Conservation (phyloP, 92 coral and sea anemone genomes). For the Anthopleura xanthogrammica region DNA sequence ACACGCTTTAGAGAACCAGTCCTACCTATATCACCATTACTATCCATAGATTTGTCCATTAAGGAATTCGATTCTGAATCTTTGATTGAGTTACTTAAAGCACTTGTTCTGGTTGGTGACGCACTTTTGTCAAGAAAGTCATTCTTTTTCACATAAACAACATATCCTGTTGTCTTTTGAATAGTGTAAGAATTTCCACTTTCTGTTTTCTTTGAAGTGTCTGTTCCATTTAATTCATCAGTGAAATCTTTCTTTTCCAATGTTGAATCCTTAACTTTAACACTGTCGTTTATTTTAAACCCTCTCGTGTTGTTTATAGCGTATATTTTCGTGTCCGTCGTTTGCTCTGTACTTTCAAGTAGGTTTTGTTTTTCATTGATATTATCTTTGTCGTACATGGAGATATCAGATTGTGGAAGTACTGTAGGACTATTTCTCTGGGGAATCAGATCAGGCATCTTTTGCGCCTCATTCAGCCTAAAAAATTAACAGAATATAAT, state of each 20-base stretch:
- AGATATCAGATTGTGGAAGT: slow-evolving; percentile 14
- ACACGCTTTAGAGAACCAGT: slow-evolving; percentile 23
- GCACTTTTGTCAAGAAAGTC: slow-evolving; percentile 4
- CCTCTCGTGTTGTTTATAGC: neutral
- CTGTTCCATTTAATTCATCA: neutral
- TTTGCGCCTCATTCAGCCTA: slow-evolving; percentile 9
- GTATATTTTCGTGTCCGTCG: neutral
- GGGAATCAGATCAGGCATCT: slow-evolving; percentile 43
- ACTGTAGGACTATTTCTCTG: neutral
- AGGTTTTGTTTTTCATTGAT: neutral
- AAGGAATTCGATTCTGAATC: neutral
- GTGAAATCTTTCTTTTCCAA: neutral
- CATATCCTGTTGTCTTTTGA: slow-evolving; percentile 21
- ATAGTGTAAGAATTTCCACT: neutral
- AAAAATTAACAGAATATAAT: neutral
- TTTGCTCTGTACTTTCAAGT: neutral
- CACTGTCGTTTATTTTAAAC: neutral
- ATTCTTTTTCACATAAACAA: slow-evolving; percentile 16
- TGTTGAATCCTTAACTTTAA: neutral
- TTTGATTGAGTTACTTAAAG: slow-evolving; percentile 63
- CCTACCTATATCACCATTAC: neutral
- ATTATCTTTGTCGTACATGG: neutral
- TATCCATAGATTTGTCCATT: neutral
- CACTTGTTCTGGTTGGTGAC: slow-evolving; percentile 66
- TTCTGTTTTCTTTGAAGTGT: neutral